Evolutionary conservation across 1,140 invertebrate species (phyloP), one percentile per base, ranked within the genome.

Genomic region (Cheumatopsyche charites): DNA sequence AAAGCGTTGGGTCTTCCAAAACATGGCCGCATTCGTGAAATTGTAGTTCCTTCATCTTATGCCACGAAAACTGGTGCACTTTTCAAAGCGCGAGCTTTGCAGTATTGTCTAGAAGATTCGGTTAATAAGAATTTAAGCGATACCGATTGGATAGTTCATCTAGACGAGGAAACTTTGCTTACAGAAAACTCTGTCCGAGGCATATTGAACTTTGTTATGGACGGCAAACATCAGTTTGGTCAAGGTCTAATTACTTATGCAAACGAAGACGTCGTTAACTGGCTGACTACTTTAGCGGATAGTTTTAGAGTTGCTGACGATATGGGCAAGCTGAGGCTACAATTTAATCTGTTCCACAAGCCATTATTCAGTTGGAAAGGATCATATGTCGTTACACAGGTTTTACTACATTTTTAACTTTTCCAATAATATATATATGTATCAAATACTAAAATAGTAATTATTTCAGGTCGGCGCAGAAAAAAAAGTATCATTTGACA

Each of bases 221-320:
- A 98, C 83, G 96, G 96, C 0, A 95, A 94, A 81, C 93, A 98
- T 84, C 91, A 95, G 71, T 98, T 99, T 85, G 97, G 97, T 0
- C 97, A 99, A 86, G 97, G 97, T 1, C 86, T 99, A 11, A 98
- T 99, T 67, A 98, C 96, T 2, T 99, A 99, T 85, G 96, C 96
- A 0, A 98, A 98, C 82, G 96, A 97, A 81, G 89, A 95, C 83
- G 91, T 98, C 71, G 93, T 98, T 25, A 98, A 98, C 81, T 98
- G 96, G 96, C 84, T 98, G 26, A 98, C 97, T 1, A 99, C 97
- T 0, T 82, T 99, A 52, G 96, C 95, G 4, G 97, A 99, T 81
- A 95, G 93, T 78, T 98, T 98, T 81, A 87, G 97, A 76, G 97
- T 99, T 0, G 94, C 95, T 25, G 96, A 98, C 82, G 96, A 98